Evolutionary conservation across 2,888 invertebrate species (phyloP).

Genomic region (Unio delphinus): DNA sequence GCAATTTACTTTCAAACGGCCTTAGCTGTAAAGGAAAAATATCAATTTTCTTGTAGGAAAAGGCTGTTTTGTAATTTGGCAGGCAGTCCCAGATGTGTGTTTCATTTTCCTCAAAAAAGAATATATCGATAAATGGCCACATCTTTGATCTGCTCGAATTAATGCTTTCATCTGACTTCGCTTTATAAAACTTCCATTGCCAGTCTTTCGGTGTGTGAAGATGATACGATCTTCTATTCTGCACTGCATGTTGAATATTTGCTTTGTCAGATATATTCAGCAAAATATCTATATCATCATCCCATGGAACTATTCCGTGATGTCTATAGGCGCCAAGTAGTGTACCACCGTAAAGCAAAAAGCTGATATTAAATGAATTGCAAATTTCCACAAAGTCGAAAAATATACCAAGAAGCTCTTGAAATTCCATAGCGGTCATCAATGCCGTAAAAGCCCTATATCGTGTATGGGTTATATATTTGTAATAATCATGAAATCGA

Average conservation of each 20-base stretch:
- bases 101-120: conserved; percentile 32
- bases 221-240: conserved; percentile 10
- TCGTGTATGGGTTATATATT: conserved; percentile 7
- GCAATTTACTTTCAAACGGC: conserved; percentile 20
- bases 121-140: conserved; percentile 43
- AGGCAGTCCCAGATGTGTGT: conserved; percentile 37
- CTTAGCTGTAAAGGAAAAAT: conserved; percentile 27
- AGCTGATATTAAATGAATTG: conserved; percentile 18
- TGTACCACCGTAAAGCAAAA: conserved; percentile 41
- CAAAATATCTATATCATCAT: conserved; percentile 44
- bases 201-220: conserved; percentile 14
- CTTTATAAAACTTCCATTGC: conserved; percentile 41
- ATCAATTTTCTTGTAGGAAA: conserved; percentile 22
- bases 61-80: conserved; percentile 21
- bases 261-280: conserved; percentile 25
- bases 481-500: too few relatives aligned
- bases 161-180: too few relatives aligned
- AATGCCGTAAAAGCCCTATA: conserved; percentile 20
- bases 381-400: conserved; percentile 14
- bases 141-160: neutral
- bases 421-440: conserved; percentile 16
- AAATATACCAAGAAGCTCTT: conserved; percentile 12
- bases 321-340: conserved; percentile 39
- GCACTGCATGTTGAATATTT: conserved; percentile 11
- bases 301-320: conserved; percentile 43